Base-by-base conservation (phyloP, 2,888 invertebrate genomes). In the Platypus cylindrus region DNA sequence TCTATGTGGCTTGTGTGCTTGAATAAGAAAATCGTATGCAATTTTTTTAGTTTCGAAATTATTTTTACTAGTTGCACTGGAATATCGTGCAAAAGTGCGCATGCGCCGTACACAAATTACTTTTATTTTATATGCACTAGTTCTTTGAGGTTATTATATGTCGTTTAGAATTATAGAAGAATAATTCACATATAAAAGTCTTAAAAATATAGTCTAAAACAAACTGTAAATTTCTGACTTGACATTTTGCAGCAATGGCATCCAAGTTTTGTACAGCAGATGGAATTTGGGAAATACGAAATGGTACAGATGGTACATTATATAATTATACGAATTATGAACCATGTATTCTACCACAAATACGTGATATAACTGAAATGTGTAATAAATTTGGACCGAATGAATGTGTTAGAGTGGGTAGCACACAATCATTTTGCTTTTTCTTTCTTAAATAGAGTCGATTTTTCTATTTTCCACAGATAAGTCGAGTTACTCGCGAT, bases 311-410 rank as follows among this genome's bases (percentile, higher is more conserved):
- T 39, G 59, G 61, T n/a, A 51, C 57, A 1, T 14, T 13, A n/a
- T 60, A 58, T 13, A 86, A 86, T 2, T 87, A 84, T 78, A 86
- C 87, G 2, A 83, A 89, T 59, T 90, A 81, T 54, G 78, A 80
- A 0, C 73, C 74, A 0, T 90, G 90, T 53, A 79, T 78, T 48
- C 75, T 79, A 3, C 67, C 72, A 0, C 77, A 82, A 52, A 73
- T 82, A 33, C 68, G 70, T 27, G 64, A 70, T 5, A 63, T 86
- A 1, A 66, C 83, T 41, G 66, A 68, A 33, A 75, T 75, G 61
- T 71, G 58, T 31, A 47, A 47, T 3, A 48, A 44, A 37, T 56
- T 57, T 43, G 54, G 51, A 23, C 45, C 43, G 17, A 43, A 46
- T 59, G 69, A 36, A 7, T 58, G 58, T 37, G 42, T 47, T 30